Base-by-base conservation (phyloP, 1,140 invertebrate genomes). In the Aphaenogaster rudis region DNA sequence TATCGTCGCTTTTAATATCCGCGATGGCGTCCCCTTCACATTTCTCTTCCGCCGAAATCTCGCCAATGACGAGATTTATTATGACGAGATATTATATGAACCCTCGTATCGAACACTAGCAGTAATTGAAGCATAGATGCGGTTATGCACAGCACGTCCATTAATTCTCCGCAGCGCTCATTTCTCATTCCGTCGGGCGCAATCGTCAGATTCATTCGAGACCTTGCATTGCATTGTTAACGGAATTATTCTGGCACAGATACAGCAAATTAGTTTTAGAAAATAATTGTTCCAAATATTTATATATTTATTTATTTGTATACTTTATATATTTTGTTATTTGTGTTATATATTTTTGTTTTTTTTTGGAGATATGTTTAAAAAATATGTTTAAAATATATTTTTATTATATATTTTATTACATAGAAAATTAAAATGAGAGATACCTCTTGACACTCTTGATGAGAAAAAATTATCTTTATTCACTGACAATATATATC, bases 131-230 rank as follows among this genome's bases (percentile, higher is more conserved):
- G 42, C 28, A 42, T 6, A 76, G 69, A 84, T 74, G 76, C 33
- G 5, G 67, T 61, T 82, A 82, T 61, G 54, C 63, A 57, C 57
- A 45, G 42, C 42, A 36, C 17, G 28, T 63, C 80, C 80, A 84
- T 84, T 84, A 84, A 84, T 84, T 76, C 45, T 48, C 42, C 54
- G 15, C 67, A 13, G 52, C 45, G 69, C 71, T 74, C 69, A 76
- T 63, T 63, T 84, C 80, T 84, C 80, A 82, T 74, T 33, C 28
- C 69, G 69, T 76, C 80, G 69, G 52, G 17, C 28, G 80, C 28
- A 48, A 82, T 59, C 36, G 21, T 82, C 57, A 69, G 52, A 48
- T 36, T 82, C 42, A 48, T 42, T 21, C 69, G 69, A 48, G 54
- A 74, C 64, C 42, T 28, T 48, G 67, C 48, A 21, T 66, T 8